Base-by-base conservation (phyloP, 2,888 invertebrate species). In the Dimorphilus gyrociliatus region DNA sequence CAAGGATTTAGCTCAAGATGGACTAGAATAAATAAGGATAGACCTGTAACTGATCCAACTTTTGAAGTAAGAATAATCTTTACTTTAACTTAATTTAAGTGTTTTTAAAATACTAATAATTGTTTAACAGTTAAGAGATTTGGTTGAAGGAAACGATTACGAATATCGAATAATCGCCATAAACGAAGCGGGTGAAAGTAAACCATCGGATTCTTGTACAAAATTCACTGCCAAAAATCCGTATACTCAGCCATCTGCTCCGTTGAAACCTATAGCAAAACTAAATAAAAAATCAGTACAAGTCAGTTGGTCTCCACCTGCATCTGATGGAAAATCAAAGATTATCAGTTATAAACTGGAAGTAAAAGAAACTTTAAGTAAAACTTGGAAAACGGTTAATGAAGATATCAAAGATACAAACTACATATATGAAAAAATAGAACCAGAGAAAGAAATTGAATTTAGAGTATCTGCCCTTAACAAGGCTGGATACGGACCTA, bases 181-280 rank as follows among this genome's bases (percentile, higher is more conserved):
- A 13, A 82, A 81, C 66, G 78, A 79, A 44, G 90, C 86, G 2
- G 90, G 90, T 2, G 80, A 78, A 1, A 82, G 90, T 21, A 81
- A 82, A 42, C 79, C 88, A 1, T 85, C 85, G 27, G 81, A 23
- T 42, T 2, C 39, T 46, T 3, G 49, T 78, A 17, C 74, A 79
- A 23, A 21, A 3, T 28, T 44, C 28, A 29, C 27, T 7, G 34
- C 39, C 5, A 33, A 34, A 25, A 41, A 44, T 21, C 41, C 39
- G 3, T 44, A 16, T 35, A 33, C 23, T 29, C 34, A 30, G 18
- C 44, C 44, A n/a, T n/a, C n/a, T n/a, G n/a, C n/a, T n/a, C n/a
- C n/a, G n/a, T n/a, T n/a, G n/a, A n/a, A n/a, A n/a, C n/a, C n/a
- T n/a, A n/a, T n/a, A n/a, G n/a, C n/a, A n/a, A n/a, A n/a, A n/a